A percentile compares a stretch with the other conserved stretches of the same genome.
These are phyloP conservation scores for Parotia lawesii DNA, from an alignment of 2,113 vertebrate species.

Conservation along the genomic window DNA sequence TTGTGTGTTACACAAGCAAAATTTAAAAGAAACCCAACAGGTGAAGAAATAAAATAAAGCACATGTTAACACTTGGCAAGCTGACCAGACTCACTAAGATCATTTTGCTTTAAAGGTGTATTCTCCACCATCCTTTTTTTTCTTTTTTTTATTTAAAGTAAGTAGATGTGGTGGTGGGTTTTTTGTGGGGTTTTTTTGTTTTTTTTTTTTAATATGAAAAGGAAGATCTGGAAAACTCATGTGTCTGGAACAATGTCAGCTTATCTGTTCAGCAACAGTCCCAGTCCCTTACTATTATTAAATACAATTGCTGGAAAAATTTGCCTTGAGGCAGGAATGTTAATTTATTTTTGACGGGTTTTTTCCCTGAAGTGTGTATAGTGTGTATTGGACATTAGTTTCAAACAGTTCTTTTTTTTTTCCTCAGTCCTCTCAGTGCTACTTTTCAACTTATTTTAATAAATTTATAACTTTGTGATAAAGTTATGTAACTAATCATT, in stretches of 20 bases:
- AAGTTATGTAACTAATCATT: neutral
- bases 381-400: neutral
- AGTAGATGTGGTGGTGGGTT: neutral
- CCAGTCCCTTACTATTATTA: neutral
- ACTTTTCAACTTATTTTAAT: neutral
- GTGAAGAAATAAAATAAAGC: neutral
- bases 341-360: neutral
- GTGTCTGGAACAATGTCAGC: neutral
- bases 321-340: neutral
- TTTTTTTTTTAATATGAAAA: neutral
- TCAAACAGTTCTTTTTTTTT: neutral
- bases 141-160: neutral
- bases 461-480: neutral
- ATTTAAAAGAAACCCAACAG: neutral
- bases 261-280: neutral
- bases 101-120: neutral
- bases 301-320: conserved; percentile 37
- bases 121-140: neutral
- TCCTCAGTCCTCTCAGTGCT: neutral
- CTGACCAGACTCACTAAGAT: neutral
- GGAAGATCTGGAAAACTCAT: neutral
- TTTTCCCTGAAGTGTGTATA: neutral
- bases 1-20: neutral
- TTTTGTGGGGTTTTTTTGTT: neutral
- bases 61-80: neutral